Evolutionary conservation across 2,888 invertebrate genomes (phyloP), one percentile per base, ranked within the genome.

Genomic region (Polia nebulosa): DNA sequence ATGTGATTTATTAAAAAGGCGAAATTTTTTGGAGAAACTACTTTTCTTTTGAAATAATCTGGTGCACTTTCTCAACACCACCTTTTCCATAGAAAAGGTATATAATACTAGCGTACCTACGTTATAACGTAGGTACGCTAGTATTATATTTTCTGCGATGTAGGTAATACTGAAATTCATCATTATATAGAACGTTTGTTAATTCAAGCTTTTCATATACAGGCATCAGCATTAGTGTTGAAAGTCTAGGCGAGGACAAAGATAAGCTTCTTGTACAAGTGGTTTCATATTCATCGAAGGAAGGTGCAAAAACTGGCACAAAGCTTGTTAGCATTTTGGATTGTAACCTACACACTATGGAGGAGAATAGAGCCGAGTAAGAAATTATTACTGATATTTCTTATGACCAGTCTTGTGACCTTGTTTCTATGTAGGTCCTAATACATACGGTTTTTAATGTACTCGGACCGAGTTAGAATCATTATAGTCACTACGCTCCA

Each of bases 291-390:
- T 96, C 97, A 58, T 96, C 96, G 49, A 93, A 96, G 65, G 94
- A 96, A 83, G 96, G 96, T 41, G 94, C 93, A 66, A 96, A 96
- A 85, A 96, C 96, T 66, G 96, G 97, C 15, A 96, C 96, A 15
- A 96, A 96, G 81, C 93, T 97, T 67, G 96, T 96, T 58, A 95
- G 96, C 80, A 96, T 97, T 89, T 90, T 96, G 70, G 96, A 96
- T 80, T 91, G 93, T 72, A 96, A 96, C 83, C 92, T 97, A 62
- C 96, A 97, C 78, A 97, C 97, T 17, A 93, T 97, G 88, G 97
- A 97, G 93, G 97, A 97, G 88, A 96, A 96, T 83, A 95, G 97
- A 90, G 94, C 92, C 41, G 96, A 96, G 96, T 96, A 87, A 93
- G 91, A 74, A 25, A 57, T 60, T 53, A 36, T 49, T 56, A 25